Evolutionary conservation across 2,113 vertebrate genomes (phyloP).

Genomic region (Eretmochelys imbricata): DNA sequence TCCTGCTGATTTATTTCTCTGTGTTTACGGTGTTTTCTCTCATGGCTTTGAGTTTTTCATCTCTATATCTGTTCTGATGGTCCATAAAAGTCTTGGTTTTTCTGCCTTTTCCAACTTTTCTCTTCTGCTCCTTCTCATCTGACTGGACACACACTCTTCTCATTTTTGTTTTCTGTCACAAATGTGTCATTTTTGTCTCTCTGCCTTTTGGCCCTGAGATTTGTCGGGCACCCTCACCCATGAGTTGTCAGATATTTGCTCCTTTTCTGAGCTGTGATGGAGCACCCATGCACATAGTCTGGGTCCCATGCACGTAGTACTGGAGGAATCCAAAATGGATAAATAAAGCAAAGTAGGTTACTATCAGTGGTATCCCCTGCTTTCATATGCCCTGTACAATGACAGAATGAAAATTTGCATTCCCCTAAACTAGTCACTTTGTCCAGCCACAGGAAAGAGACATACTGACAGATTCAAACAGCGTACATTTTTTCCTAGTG

Average conservation of each 20-base stretch:
- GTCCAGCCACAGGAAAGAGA: background rate
- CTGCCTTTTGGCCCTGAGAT: background rate
- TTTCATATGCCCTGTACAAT: background rate
- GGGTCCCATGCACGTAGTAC: background rate
- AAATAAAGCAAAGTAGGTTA: background rate
- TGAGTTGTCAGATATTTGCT: background rate
- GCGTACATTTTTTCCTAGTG: background rate
- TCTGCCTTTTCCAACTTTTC: background rate
- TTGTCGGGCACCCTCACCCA: background rate
- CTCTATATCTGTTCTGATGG: background rate
- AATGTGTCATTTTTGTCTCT: background rate
- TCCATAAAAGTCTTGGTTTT: background rate
- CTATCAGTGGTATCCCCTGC: background rate
- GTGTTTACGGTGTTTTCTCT: no score
- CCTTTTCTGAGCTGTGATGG: background rate
- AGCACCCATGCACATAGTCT: background rate
- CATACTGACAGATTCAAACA: background rate
- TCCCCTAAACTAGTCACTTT: background rate
- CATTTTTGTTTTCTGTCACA: background rate
- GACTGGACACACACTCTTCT: background rate
- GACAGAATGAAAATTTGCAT: background rate
- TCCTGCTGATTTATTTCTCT: background rate
- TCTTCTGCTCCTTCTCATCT: background rate
- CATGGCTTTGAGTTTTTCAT: background rate
- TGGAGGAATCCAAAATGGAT: background rate